Evolutionary conservation across 2,888 invertebrate genomes (phyloP).

Genomic region (Cetonia aurata): DNA sequence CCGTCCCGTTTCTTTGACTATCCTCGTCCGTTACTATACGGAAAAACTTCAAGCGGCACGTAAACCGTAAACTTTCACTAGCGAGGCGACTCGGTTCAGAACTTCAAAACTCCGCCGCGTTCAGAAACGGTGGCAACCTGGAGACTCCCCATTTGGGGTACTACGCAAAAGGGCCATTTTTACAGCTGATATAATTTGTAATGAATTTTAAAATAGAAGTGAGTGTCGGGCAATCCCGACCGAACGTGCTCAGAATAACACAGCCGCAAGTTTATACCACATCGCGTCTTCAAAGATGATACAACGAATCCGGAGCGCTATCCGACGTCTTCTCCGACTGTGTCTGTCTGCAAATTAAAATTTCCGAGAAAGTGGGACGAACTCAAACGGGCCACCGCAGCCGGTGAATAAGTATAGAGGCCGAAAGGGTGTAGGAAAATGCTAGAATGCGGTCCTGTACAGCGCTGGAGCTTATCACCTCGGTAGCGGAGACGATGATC

Average conservation of each 20-base stretch:
- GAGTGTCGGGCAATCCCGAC: conserved; percentile 65
- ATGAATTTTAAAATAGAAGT: conserved; percentile 66
- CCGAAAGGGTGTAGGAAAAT: conserved; percentile 42
- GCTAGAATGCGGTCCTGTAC: conserved; percentile 54
- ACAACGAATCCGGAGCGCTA: conserved; percentile 35
- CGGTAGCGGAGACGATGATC: conserved; percentile 63
- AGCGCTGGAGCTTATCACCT: conserved; percentile 62
- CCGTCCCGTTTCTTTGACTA: background rate
- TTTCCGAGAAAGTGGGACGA: conserved; percentile 48
- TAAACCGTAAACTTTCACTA: conserved; percentile 25
- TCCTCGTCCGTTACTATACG: conserved; percentile 8
- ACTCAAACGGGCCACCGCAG: conserved; percentile 8
- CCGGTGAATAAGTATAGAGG: conserved; percentile 47
- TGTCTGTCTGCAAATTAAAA: conserved; percentile 46
- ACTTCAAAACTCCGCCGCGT: too few species aligned
- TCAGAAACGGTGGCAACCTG: background rate
- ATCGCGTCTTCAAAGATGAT: conserved; percentile 50
- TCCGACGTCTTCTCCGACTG: conserved; percentile 34
- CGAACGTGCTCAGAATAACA: conserved; percentile 65
- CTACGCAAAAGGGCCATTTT: conserved; percentile 61
- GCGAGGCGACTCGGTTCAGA: conserved; percentile 22
- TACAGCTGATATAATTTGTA: conserved; percentile 67
- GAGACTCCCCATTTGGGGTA: background rate
- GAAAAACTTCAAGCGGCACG: conserved; percentile 5
- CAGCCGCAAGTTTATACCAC: conserved; percentile 49